Conservation (phyloP, 2,888 invertebrate species). For the Ophion obscuratus region DNA sequence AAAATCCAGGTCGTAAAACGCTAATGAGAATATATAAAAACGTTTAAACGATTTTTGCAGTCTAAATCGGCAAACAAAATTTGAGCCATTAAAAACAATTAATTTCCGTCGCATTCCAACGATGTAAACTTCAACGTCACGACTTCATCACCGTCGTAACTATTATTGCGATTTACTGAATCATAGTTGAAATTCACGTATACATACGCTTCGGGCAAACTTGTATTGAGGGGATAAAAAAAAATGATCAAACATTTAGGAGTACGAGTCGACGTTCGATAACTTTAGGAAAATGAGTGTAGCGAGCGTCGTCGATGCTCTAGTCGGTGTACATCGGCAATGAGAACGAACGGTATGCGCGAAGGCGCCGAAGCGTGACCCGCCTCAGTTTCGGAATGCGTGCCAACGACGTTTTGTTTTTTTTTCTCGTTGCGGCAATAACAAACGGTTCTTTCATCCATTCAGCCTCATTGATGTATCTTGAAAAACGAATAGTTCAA, state of each 20-base stretch:
- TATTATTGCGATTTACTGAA: too few relatives aligned
- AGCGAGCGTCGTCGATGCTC: slow-evolving; percentile 7
- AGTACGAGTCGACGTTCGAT: not conserved
- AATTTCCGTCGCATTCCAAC: too few relatives aligned
- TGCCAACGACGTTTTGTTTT: slow-evolving; percentile 71
- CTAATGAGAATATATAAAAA: too few relatives aligned
- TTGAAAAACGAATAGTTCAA: not conserved
- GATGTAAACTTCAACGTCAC: too few relatives aligned
- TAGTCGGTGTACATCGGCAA: slow-evolving; percentile 31
- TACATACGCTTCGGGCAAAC: too few relatives aligned
- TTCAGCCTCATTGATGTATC: slow-evolving; percentile 4
- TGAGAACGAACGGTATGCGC: slow-evolving; percentile 67
- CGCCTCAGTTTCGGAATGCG: slow-evolving; percentile 75
- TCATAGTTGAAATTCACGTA: too few relatives aligned
- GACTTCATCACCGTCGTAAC: too few relatives aligned
- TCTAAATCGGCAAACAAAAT: too few relatives aligned
- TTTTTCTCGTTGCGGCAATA: slow-evolving; percentile 54
- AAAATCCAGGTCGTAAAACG: too few relatives aligned
- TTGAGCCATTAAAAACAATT: too few relatives aligned
- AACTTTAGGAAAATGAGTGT: slow-evolving; percentile 17
- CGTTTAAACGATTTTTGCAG: too few relatives aligned
- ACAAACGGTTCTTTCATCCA: slow-evolving; percentile 70
- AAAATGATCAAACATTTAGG: not conserved
- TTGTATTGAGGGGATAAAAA: not conserved
- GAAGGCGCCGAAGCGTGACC: slow-evolving; percentile 69